These are phyloP conservation scores for Pagrus major DNA, from an alignment of 2,113 vertebrate genomes.

Conservation along the genomic window DNA sequence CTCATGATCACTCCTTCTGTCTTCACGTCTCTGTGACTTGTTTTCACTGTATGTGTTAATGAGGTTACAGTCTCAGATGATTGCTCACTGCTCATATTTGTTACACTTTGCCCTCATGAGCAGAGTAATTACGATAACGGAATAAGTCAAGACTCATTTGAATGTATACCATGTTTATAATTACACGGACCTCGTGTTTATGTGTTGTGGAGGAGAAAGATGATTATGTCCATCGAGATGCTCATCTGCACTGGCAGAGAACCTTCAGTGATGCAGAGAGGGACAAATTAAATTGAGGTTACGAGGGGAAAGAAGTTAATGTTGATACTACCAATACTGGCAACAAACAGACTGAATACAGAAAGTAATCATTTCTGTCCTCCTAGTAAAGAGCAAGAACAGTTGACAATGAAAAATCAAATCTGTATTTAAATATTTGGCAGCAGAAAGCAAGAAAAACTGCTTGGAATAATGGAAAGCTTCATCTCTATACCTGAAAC, in stretches of 20 bases:
- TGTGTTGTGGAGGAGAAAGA: background rate
- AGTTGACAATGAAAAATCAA: background rate
- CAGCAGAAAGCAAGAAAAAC: background rate
- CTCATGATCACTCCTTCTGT: background rate
- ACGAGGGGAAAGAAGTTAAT: background rate
- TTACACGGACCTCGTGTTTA: constrained; percentile 4
- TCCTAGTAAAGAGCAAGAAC: background rate
- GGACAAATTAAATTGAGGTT: background rate
- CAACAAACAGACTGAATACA: background rate
- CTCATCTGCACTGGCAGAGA: background rate
- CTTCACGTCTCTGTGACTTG: background rate
- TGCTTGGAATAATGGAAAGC: background rate
- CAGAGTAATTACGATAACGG: background rate
- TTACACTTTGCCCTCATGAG: background rate
- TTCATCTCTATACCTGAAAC: background rate
- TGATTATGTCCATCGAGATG: constrained; percentile 11
- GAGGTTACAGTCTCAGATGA: background rate
- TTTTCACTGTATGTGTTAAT: constrained; percentile 16
- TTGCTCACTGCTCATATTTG: constrained; percentile 1
- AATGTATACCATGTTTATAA: constrained; percentile 1
- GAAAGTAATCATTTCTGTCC: background rate
- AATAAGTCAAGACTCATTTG: background rate
- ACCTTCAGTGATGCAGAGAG: background rate
- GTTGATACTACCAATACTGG: background rate
- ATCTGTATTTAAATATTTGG: constrained; percentile 4